These are phyloP conservation scores for Otocyon megalotis DNA, from an alignment of 2,113 vertebrate genomes.

Conservation along the genomic window DNA sequence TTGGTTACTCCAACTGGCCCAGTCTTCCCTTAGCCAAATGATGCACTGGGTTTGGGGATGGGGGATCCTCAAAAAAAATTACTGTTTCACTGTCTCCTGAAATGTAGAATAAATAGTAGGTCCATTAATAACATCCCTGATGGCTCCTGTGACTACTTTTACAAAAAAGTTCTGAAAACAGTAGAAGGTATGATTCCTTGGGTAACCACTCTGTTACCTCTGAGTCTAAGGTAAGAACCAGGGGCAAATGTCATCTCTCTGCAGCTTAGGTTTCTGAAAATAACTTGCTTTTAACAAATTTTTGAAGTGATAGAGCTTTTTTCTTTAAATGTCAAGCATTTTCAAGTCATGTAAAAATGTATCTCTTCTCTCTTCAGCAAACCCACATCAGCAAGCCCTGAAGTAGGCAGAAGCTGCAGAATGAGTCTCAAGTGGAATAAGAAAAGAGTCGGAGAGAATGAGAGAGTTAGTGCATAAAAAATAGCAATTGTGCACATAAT, in stretches of 20 bases:
- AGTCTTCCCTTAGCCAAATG: neutral
- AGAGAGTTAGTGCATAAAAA: neutral
- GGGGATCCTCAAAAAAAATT: neutral
- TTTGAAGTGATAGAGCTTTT: neutral
- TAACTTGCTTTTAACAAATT: neutral
- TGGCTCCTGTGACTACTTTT: neutral
- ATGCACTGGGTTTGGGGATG: neutral
- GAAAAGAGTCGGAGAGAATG: neutral
- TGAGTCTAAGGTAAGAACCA: neutral
- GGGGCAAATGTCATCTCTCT: neutral
- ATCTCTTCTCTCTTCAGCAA: neutral
- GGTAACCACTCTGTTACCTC: neutral
- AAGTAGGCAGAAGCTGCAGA: neutral
- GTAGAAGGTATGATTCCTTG: neutral
- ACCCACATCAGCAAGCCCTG: neutral
- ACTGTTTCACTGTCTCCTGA: neutral
- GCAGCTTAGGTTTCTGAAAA: neutral
- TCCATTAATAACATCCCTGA: neutral
- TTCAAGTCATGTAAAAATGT: neutral
- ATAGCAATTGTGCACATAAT: neutral
- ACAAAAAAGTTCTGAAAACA: neutral
- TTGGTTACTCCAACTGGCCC: neutral
- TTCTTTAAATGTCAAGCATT: slow-evolving; percentile 3
- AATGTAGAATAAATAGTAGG: neutral
- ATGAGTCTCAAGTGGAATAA: neutral